phyloP scores from a whole-genome alignment of 2,888 invertebrate species.

The Agonopterix heracliana region DNA sequence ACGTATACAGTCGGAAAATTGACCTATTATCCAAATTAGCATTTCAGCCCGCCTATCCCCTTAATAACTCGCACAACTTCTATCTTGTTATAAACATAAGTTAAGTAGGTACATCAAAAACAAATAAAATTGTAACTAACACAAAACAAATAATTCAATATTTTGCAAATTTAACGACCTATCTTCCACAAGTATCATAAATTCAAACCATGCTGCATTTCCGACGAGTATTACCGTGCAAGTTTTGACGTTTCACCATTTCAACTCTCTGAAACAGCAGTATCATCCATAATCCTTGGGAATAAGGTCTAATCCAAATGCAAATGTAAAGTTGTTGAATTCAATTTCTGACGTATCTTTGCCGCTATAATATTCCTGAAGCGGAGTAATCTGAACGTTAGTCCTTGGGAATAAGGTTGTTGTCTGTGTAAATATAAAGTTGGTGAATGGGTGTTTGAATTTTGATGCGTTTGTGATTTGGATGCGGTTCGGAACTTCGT shows the following conservation, averaged over 20 bases:
- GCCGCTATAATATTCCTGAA: no score
- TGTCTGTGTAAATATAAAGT: background rate
- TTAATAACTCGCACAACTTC: no score
- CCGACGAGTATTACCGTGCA: background rate
- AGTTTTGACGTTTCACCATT: background rate
- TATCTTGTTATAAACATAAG: no score
- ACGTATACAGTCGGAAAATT: no score
- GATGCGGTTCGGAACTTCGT: conserved; percentile 2
- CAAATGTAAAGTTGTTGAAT: no score
- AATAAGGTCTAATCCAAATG: background rate
- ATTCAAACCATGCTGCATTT: conserved; percentile 1
- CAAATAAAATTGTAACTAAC: no score
- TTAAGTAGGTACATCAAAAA: no score
- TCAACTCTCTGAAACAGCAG: background rate
- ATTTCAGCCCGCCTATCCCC: no score
- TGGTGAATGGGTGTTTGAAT: conserved; percentile 4
- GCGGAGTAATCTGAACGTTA: no score
- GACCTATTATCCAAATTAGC: no score
- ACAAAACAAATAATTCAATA: background rate
- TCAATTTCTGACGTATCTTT: no score
- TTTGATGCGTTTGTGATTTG: conserved; percentile 3
- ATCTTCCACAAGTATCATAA: background rate
- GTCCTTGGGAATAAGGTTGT: no score
- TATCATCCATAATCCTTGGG: background rate
- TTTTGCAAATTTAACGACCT: background rate